These are phyloP conservation scores for Diabrotica virgifera DNA, from an alignment of 1,140 invertebrate genomes.

Conservation along the genomic window DNA sequence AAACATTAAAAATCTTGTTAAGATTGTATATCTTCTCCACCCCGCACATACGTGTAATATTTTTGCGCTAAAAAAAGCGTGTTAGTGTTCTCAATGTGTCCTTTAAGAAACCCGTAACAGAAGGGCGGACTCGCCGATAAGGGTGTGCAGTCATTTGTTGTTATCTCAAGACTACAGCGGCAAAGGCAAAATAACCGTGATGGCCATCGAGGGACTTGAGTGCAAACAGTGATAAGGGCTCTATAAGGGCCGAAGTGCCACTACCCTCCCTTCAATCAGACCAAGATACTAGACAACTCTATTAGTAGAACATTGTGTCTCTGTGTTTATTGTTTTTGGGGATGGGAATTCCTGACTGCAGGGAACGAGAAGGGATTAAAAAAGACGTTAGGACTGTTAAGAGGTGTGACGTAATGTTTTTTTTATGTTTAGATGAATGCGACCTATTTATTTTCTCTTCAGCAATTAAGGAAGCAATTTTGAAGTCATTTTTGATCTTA, in stretches of 20 bases:
- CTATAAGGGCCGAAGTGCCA: conserved; percentile 31
- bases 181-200: conserved; percentile 31
- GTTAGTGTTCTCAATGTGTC: background rate
- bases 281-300: conserved; percentile 33
- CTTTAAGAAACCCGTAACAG: background rate
- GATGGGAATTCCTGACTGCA: background rate
- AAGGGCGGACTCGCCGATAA: background rate
- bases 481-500: no score
- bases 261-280: conserved; percentile 18
- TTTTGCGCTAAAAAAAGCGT: background rate
- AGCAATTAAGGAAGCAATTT: no score
- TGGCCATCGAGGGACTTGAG: conserved; percentile 26
- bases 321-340: conserved; percentile 15
- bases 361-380: no score
- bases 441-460: no score
- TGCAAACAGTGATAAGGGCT: conserved; percentile 35
- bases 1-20: no score
- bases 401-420: no score
- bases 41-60: no score
- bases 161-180: conserved; percentile 37
- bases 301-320: conserved; percentile 27
- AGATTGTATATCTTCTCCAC: no score
- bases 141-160: conserved; percentile 28
- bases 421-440: no score
- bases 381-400: no score